A percentile compares a stretch with the other conserved stretches of the same genome.
Conservation (phyloP, 2,888 invertebrate genomes). For the Hydrotaea cyrtoneurina region DNA sequence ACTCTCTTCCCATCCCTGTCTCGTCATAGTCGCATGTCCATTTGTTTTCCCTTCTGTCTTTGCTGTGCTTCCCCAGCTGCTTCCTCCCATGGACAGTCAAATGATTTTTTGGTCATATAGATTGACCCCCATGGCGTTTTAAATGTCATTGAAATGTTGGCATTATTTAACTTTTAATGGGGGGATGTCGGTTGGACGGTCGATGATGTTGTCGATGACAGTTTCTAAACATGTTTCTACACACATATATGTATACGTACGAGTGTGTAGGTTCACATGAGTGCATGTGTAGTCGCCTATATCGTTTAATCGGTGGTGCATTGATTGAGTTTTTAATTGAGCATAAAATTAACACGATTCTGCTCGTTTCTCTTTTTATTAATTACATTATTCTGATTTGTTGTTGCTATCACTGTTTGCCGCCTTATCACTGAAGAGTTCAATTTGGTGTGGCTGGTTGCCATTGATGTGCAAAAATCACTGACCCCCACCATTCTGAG, state of each 20-base stretch:
- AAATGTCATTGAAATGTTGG: slow-evolving; percentile 40
- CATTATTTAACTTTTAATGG: slow-evolving; percentile 44
- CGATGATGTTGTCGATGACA: slow-evolving; percentile 2
- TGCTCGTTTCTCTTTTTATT: neutral
- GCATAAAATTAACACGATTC: slow-evolving; percentile 21
- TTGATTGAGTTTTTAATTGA: slow-evolving; percentile 50
- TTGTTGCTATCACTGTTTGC: neutral
- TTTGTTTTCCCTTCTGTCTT: neutral
- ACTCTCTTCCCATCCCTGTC: neutral
- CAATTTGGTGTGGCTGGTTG: neutral
- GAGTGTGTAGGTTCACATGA: too few species aligned
- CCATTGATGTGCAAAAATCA: slow-evolving; percentile 16
- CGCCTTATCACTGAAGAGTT: neutral
- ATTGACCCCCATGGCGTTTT: slow-evolving; percentile 45
- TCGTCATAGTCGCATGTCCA: neutral
- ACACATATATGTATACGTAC: too few species aligned
- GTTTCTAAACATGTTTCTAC: neutral
- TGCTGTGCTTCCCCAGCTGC: neutral
- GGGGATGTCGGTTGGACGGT: slow-evolving; percentile 15
- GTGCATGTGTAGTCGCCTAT: too few species aligned
- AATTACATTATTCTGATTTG: neutral
- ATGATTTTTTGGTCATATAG: slow-evolving; percentile 47
- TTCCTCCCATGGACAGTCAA: neutral
- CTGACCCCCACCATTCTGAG: slow-evolving; percentile 20
- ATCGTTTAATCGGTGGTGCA: neutral